Percentiles rank a stretch among this genome's conserved stretches.
phyloP scores from a whole-genome alignment of 2,888 invertebrate genomes.

The Crioceris asparagi region DNA sequence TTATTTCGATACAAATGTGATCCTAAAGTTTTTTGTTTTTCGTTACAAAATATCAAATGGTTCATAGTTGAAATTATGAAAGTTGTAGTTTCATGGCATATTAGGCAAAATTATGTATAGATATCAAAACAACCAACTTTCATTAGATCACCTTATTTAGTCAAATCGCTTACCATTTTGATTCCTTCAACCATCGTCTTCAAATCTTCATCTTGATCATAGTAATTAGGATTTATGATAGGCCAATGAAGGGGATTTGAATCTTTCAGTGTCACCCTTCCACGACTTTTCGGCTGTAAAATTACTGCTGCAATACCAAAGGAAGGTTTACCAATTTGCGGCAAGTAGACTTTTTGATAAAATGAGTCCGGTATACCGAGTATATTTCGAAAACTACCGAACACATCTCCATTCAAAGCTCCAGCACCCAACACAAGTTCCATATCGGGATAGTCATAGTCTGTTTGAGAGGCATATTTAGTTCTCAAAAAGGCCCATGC shows the following conservation, averaged over 20 bases:
- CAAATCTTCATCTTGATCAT: constrained; percentile 61
- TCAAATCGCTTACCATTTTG: constrained; percentile 55
- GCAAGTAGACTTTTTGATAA: constrained; percentile 45
- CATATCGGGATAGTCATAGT: constrained; percentile 59
- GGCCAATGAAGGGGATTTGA: constrained; percentile 67
- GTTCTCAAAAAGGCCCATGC: constrained; percentile 67
- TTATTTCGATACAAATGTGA: too few species aligned
- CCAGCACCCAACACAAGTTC: constrained; percentile 73
- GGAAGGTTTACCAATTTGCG: constrained; percentile 43
- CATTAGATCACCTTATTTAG: too few species aligned
- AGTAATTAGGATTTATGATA: constrained; percentile 71
- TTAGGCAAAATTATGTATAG: too few species aligned
- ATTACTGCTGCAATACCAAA: constrained; percentile 66
- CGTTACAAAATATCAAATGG: too few species aligned
- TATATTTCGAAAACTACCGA: constrained; percentile 53
- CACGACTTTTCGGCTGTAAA: constrained; percentile 63
- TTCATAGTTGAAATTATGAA: too few species aligned
- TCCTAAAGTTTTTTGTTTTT: too few species aligned
- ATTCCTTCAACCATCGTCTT: constrained; percentile 62
- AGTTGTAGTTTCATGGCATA: too few species aligned
- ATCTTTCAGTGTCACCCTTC: constrained; percentile 58
- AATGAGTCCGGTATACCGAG: constrained; percentile 55
- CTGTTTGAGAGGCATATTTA: constrained; percentile 39
- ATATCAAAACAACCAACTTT: too few species aligned
- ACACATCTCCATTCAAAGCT: constrained; percentile 60